A percentile compares a stretch with the other conserved stretches of the same genome.
Evolutionary conservation across 2,888 invertebrate species (phyloP).

Genomic region (Fragum whitleyi): DNA sequence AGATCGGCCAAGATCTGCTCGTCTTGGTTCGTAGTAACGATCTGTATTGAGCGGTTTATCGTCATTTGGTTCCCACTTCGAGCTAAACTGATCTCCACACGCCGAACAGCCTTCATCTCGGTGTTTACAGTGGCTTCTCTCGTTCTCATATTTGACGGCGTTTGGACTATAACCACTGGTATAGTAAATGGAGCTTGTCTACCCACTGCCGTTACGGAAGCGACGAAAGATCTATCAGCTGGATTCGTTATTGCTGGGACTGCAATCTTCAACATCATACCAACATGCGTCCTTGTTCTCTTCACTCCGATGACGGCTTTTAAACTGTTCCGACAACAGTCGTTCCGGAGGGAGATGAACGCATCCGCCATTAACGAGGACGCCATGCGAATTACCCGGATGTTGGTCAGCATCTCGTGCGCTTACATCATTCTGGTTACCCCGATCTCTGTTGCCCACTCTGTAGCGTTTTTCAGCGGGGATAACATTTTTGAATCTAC

Average conservation of each 20-base stretch:
- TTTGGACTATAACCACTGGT: conserved; percentile 60
- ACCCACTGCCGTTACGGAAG: conserved; percentile 24
- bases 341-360: conserved; percentile 27
- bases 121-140: conserved; percentile 13
- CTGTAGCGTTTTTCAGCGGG: conserved; percentile 60
- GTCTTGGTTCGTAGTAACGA: conserved; percentile 69
- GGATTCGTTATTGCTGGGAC: conserved; percentile 60
- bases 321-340: conserved; percentile 38
- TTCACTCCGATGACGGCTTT: conserved; percentile 63
- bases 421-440: conserved; percentile 72
- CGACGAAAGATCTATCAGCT: conserved; percentile 25
- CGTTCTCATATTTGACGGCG: conserved; percentile 48
- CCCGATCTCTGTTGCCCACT: conserved; percentile 68
- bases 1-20: conserved; percentile 66
- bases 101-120: conserved; percentile 39
- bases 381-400: conserved; percentile 62
- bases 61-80: conserved; percentile 67
- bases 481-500: conserved; percentile 66
- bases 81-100: conserved; percentile 56
- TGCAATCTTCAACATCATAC: conserved; percentile 57
- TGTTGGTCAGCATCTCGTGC: conserved; percentile 69
- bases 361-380: conserved; percentile 37
- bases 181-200: conserved; percentile 54
- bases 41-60: conserved; percentile 68
- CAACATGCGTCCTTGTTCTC: conserved; percentile 58